Base-by-base conservation (phyloP, 2,797 vertebrate genomes). In the Neosilurus mollespiculum region DNA sequence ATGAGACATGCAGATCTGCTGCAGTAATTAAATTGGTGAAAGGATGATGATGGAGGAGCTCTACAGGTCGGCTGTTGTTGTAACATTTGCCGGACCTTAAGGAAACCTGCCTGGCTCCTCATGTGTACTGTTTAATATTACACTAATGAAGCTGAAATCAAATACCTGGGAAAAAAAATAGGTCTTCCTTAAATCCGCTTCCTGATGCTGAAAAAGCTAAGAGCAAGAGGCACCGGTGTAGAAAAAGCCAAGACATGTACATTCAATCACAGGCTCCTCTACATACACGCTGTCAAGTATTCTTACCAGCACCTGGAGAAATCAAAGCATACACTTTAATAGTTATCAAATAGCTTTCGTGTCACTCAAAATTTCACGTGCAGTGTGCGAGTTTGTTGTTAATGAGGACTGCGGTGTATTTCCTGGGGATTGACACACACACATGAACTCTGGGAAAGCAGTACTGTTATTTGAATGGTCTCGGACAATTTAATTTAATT, bases 21-120 rank as follows among this genome's bases (percentile, higher is more conserved):
- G 73, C 67, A 70, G 71, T 84, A 87, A 85, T 86, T 88, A 80
- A 87, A 70, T 70, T 64, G 51, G 43, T 61, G 75, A 37, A 80
- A 66, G 80, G 66, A 64, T 3, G 66, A 62, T 51, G 62, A 59
- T 34, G 9, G 30, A 66, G 18, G 53, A 66, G 64, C 61, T 51
- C 62, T 26, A 65, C 64, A 73, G 83, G 83, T 72, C 9, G 61
- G 26, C 49, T 75, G 69, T 37, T 26, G 77, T 62, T 64, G 77
- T 34, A 56, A 72, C 43, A 11, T 51, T 64, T 62, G 76, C 34
- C 11, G 3, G 59, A 37, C 22, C 7, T n/a, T 65, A 53, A 65
- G 77, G 43, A 78, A 78, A 65, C 37, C 58, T 6, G 10, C n/a
- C 34, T 59, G 20, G 8, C 81, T 77, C 71, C 9, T 53, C 20